Evolutionary conservation across 2,888 invertebrate species (phyloP), one percentile per base, ranked within the genome.

Genomic region (Pammene aurita): DNA sequence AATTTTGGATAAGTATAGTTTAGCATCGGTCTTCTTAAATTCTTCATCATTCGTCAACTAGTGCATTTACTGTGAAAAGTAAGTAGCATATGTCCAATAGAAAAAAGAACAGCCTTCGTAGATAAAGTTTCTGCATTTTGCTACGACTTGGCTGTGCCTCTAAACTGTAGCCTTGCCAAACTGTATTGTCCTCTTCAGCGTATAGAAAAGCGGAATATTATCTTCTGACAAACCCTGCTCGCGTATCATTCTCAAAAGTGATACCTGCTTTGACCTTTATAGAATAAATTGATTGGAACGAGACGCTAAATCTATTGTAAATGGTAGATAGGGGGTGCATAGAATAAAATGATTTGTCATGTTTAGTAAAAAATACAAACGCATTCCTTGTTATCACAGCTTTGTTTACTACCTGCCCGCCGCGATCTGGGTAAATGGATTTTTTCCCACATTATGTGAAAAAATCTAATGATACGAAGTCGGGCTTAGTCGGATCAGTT

Each of bases 241-340:
- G 52, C 46, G 56, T 56, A 73, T 76, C 77, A 76, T 81, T 82
- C 82, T 79, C 75, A 76, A 77, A 73, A 71, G 73, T 74, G 67
- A 75, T 85, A 84, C 84, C 85, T 85, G 85, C 75, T 76, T 77
- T 60, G 69, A 69, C 69, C 69, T 79, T 75, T 26, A 72, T 72
- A 75, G 80, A 86, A 84, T 86, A 86, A 87, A 87, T 87, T 87
- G 87, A 86, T 87, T 81, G 85, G 85, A 87, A 87, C 81, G 81
- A 80, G 79, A 77, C 79, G 78, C 82, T 82, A 82, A 83, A 81
- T 80, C 78, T 80, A 73, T 82, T 81, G 78, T 81, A 80, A 77
- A 78, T 76, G 77, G 73, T 75, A 80, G 77, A 83, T 81, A 78
- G 77, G 77, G 77, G 78, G 75, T 60, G 69, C 69, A 65, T 65